Evolutionary conservation across 2,113 vertebrate genomes (phyloP).

Genomic region (Lampris incognitus): DNA sequence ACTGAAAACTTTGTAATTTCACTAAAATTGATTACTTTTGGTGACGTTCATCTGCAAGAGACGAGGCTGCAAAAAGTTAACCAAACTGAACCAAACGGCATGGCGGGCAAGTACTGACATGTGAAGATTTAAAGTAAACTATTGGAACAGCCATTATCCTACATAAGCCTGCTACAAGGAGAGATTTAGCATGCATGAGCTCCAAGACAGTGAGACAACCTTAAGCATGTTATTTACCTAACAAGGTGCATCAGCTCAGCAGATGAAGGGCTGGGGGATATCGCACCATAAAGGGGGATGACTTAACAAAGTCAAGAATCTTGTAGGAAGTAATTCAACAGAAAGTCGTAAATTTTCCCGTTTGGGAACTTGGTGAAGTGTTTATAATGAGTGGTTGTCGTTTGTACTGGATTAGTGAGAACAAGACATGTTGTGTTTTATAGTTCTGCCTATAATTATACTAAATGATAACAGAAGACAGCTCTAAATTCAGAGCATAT

Average conservation of each 20-base stretch:
- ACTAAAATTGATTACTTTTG: slow-evolving; percentile 18
- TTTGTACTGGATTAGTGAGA: background rate
- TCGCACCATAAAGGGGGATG: background rate
- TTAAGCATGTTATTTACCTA: slow-evolving; percentile 23
- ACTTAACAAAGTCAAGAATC: slow-evolving; percentile 29
- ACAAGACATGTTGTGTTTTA: background rate
- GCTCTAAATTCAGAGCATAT: background rate
- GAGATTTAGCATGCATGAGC: slow-evolving; percentile 38
- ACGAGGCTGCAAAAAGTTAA: background rate
- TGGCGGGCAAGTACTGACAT: slow-evolving; percentile 36
- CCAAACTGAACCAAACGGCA: slow-evolving; percentile 26
- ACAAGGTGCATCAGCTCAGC: slow-evolving; percentile 36
- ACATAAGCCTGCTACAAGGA: slow-evolving; percentile 32
- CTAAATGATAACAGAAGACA: background rate
- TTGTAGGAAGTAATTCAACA: slow-evolving; percentile 19
- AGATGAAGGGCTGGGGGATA: slow-evolving; percentile 39
- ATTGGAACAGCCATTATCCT: slow-evolving; percentile 44
- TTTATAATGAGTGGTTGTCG: slow-evolving; percentile 20
- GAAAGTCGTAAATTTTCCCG: slow-evolving; percentile 7
- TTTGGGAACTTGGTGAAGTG: background rate
- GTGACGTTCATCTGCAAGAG: slow-evolving; percentile 12
- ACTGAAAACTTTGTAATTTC: slow-evolving; percentile 33
- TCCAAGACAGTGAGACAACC: slow-evolving; percentile 47
- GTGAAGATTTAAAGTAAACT: slow-evolving; percentile 43
- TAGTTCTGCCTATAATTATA: background rate